phyloP scores from a whole-genome alignment of 2,113 vertebrate species.

The Trichomycterus rosablanca region DNA sequence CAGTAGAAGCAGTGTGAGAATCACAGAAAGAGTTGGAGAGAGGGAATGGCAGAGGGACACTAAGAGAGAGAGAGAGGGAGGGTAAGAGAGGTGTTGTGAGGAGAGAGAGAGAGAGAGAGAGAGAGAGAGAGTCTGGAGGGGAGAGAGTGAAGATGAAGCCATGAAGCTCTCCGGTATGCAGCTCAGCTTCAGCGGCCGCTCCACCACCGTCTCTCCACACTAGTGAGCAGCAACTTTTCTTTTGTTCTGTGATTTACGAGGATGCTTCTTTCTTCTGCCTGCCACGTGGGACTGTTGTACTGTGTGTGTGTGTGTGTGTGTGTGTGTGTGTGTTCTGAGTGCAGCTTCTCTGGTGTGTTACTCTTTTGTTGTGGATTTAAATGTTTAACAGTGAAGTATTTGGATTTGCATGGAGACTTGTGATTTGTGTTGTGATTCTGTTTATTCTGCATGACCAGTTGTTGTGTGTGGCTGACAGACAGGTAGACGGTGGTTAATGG shows the following conservation, averaged over 20 bases:
- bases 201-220: constrained; percentile 35
- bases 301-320: constrained; percentile 31
- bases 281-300: constrained; percentile 46
- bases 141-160: constrained; percentile 27
- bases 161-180: constrained; percentile 66
- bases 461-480: too few relatives aligned
- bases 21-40: neutral
- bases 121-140: neutral
- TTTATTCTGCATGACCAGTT: too few relatives aligned
- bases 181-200: constrained; percentile 63
- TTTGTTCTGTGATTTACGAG: constrained; percentile 45
- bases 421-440: too few relatives aligned
- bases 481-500: too few relatives aligned
- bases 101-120: neutral
- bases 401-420: too few relatives aligned
- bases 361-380: constrained; percentile 1
- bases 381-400: too few relatives aligned
- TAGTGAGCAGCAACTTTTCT: constrained; percentile 40
- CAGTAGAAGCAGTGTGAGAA: neutral
- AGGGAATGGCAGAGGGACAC: neutral
- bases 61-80: neutral
- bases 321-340: constrained; percentile 16
- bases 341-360: neutral
- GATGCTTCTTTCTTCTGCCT: constrained; percentile 38
- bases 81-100: neutral